Percentiles rank a stretch among this genome's conserved stretches.
phyloP scores from a whole-genome alignment of 2,888 invertebrate genomes.

The Diarsia mendica region DNA sequence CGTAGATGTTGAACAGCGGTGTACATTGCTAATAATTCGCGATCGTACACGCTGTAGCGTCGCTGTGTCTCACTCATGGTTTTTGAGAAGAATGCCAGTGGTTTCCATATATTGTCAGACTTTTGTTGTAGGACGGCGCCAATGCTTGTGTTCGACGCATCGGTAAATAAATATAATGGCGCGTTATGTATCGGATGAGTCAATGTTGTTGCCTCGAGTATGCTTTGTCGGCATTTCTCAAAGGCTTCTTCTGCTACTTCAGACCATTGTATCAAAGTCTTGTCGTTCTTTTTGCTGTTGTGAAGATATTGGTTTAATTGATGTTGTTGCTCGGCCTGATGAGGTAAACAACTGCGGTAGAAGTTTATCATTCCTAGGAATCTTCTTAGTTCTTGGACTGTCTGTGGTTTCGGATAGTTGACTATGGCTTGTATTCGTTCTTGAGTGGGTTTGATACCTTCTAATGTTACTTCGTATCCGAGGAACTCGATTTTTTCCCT shows the following conservation, averaged over 20 bases:
- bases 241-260: background rate
- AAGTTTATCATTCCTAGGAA: too few relatives aligned
- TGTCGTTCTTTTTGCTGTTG: background rate
- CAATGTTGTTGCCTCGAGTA: conserved; percentile 15
- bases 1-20: conserved; percentile 52
- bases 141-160: conserved; percentile 51
- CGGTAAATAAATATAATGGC: conserved; percentile 42
- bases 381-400: too few relatives aligned
- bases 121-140: conserved; percentile 60
- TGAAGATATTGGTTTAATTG: background rate
- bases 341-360: too few relatives aligned
- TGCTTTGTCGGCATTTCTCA: conserved; percentile 9
- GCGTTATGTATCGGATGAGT: conserved; percentile 29
- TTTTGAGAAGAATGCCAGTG: conserved; percentile 57
- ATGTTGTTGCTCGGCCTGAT: too few relatives aligned
- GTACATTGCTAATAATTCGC: conserved; percentile 60
- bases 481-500: too few relatives aligned
- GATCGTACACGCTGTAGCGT: conserved; percentile 55
- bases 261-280: background rate
- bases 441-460: too few relatives aligned
- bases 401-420: too few relatives aligned
- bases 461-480: too few relatives aligned
- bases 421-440: too few relatives aligned
- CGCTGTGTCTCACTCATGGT: conserved; percentile 48
- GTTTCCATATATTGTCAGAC: conserved; percentile 43